Conservation (phyloP, 2,113 vertebrate genomes). For the Leucopsar rothschildi region DNA sequence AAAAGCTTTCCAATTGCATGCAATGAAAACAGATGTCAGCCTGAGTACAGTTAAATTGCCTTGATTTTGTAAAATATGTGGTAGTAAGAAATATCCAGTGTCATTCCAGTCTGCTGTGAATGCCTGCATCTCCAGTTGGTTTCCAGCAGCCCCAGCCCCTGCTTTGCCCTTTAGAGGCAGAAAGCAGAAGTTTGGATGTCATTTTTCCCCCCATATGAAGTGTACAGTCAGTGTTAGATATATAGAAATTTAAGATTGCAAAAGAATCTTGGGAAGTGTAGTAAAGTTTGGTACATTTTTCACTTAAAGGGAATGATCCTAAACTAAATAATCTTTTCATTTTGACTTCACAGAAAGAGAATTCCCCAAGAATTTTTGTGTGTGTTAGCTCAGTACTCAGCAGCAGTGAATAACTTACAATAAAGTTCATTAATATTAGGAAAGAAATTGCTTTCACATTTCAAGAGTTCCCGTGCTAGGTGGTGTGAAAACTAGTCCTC, state of each 20-base stretch:
- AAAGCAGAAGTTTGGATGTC: not conserved
- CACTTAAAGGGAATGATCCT: not conserved
- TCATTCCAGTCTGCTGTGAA: not conserved
- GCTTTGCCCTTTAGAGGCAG: not conserved
- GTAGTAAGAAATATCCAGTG: not conserved
- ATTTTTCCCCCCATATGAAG: not conserved
- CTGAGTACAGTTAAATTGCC: not conserved
- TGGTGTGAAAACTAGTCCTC: not conserved
- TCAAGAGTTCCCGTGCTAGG: not conserved
- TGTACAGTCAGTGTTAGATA: not conserved
- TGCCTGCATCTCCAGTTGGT: not conserved
- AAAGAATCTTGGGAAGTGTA: not conserved
- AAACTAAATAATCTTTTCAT: not conserved
- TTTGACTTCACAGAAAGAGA: not conserved
- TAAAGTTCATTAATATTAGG: not conserved
- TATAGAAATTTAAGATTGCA: not conserved
- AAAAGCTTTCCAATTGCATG: not conserved
- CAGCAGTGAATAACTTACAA: not conserved
- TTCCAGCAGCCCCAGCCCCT: not conserved
- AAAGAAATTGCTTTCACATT: not conserved
- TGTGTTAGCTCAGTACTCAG: not conserved
- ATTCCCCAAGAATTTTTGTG: not conserved
- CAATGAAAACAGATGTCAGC: not conserved
- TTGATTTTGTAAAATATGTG: not conserved
- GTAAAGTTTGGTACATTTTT: not conserved